Evolutionary conservation across 2,888 invertebrate species (phyloP), one percentile per base, ranked within the genome.

Genomic region (Trissoscelio sp.): DNA sequence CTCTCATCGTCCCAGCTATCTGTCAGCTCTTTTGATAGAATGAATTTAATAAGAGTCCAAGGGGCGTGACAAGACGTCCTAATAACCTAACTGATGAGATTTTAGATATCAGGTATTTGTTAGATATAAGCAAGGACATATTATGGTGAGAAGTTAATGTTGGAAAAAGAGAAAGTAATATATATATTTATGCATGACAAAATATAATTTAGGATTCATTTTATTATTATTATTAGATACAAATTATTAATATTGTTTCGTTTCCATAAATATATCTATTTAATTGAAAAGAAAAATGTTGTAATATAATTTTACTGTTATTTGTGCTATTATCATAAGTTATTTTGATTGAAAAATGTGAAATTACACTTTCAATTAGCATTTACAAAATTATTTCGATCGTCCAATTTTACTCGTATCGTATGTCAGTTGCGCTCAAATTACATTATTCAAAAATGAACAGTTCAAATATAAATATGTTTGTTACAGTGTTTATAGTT

Each of bases 41-140:
- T 85, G 83, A 86, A 87, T 88, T 88, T 88, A 88, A 88, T 86
- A 88, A 88, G 86, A 86, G 85, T 42, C 44, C 31, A 18, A 62
- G 31, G 85, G 86, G 86, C 87, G 85, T 87, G 84, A 83, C 85
- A 82, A 79, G 83, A 85, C 84, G 84, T 85, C 83, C 85, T 86
- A 86, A 87, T 86, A 85, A 85, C 83, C 80, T 79, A 70, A 53
- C 60, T 24, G 73, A 73, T 73, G 70, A 58, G 75, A 80, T 75
- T 75, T 64, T 58, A 42, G 57, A 69, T 75, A 75, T 80, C 58
- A 46, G 57, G 46, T 80, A 48, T 46, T 51, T 37, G 58, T 57
- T 66, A 57, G 70, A 67, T 55, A 67, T 18, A n/a, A n/a, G 14
- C 57, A 46, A 1, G 18, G n/a, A 16, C 9, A 22, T 42, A 3